Evolutionary conservation across 2,113 vertebrate species (phyloP), one percentile per base, ranked within the genome.

Genomic region (Piaya cayana): DNA sequence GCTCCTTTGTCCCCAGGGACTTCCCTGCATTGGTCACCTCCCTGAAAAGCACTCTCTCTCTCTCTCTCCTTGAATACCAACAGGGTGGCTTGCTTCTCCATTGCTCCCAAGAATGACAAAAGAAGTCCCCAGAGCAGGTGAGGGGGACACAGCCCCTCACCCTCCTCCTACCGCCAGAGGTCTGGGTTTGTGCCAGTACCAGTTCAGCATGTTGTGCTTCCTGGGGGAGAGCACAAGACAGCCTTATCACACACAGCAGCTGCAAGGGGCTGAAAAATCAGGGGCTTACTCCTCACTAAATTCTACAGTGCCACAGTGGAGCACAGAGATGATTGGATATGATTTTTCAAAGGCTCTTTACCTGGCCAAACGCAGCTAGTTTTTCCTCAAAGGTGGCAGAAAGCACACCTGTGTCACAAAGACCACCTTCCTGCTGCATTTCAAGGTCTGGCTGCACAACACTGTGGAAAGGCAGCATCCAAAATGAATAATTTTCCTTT

Each of bases 141-240:
- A 62, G 19, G 17, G 26, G 76, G 16, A 22, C 10, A 14, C 0
- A 0, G 16, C 27, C 7, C 19, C 0, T 1, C 7, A 39, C 22
- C 23, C 59, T 2, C 1, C 34, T 72, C 72, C 55, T 63, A 4
- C 22, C 43, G 27, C 36, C 55, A 23, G 39, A 42, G 29, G 6
- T 50, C 58, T 68, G 53, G 12, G 30, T 37, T 88, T 67, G 56
- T 63, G 34, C 25, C 1, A 2, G 14, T 83, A 63, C 32, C 5
- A 3, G 29, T 27, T 67, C 70, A 72, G 59, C 23, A 27, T 1
- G 3, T 11, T 26, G 21, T 64, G 34, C 4, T 2, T 30, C 56
- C 27, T 23, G 11, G 3, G 7, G 6, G 5, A 6, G 2, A 47
- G 7, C 20, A 42, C 5, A 36, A 56, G 11, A 21, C 21, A 45